Percentiles rank a stretch among this genome's conserved stretches.
Evolutionary conservation across 2,797 vertebrate species (phyloP).

Genomic region (Coregonus ussuriensis): DNA sequence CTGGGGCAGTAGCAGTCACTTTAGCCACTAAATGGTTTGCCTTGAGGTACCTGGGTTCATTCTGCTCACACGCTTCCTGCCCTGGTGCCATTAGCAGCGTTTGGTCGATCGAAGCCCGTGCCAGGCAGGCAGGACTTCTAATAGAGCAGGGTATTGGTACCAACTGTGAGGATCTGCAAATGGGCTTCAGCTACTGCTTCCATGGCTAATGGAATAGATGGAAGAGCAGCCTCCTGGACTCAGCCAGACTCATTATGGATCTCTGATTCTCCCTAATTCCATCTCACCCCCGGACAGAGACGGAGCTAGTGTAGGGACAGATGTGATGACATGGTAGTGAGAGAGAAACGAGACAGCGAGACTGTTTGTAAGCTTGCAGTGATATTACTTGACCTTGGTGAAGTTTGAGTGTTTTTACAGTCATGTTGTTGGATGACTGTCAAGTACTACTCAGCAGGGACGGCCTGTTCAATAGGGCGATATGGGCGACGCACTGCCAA

Average conservation of each 20-base stretch:
- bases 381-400: neutral
- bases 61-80: neutral
- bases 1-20: neutral
- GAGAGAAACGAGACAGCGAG: neutral
- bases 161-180: neutral
- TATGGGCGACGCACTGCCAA: too few relatives aligned
- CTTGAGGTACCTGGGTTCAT: neutral
- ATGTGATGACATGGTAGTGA: neutral
- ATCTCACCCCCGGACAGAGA: neutral
- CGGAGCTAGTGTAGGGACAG: neutral
- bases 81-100: neutral
- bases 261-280: too few relatives aligned
- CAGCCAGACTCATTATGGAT: neutral
- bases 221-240: neutral
- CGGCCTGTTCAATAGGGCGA: too few relatives aligned
- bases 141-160: neutral
- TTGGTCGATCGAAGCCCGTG: neutral
- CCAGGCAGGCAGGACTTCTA: conserved; percentile 8
- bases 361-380: neutral
- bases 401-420: neutral
- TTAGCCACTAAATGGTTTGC: neutral
- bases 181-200: neutral
- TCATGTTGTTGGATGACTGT: neutral
- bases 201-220: neutral
- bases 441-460: neutral